These are phyloP conservation scores for Campaea margaritaria DNA, from an alignment of 2,888 invertebrate species.

Conservation along the genomic window DNA sequence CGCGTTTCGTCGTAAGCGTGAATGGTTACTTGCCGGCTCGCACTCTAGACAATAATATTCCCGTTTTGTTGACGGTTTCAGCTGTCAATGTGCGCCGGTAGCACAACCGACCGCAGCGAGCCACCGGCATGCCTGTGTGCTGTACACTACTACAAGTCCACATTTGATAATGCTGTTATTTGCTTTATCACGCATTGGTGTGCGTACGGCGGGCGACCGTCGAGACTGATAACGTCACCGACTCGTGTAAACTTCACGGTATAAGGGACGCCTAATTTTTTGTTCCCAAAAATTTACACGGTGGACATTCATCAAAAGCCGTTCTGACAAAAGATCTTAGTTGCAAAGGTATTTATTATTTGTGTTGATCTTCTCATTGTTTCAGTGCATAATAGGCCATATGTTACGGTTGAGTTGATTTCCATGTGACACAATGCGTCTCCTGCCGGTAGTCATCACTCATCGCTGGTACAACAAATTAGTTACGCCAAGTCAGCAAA, in stretches of 20 bases:
- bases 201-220: constrained; percentile 45
- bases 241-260: constrained; percentile 44
- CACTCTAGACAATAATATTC: constrained; percentile 44
- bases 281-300: constrained; percentile 1
- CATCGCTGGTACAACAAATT: constrained; percentile 17
- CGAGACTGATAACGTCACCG: constrained; percentile 69
- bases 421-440: constrained; percentile 22
- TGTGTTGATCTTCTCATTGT: constrained; percentile 9
- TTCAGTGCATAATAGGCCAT: constrained; percentile 20
- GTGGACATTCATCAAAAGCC: not conserved
- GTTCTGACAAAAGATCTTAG: not conserved
- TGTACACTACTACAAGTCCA: constrained; percentile 36
- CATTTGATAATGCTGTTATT: constrained; percentile 62
- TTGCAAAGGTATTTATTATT: constrained; percentile 1
- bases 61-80: constrained; percentile 75
- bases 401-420: constrained; percentile 12
- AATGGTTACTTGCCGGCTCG: constrained; percentile 63
- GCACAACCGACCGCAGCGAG: constrained; percentile 52
- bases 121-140: constrained; percentile 60
- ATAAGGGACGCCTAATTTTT: constrained; percentile 19
- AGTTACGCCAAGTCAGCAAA: constrained; percentile 7
- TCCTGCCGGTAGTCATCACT: constrained; percentile 25
- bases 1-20: constrained; percentile 73
- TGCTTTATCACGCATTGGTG: constrained; percentile 67
- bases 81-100: constrained; percentile 64